phyloP scores from a whole-genome alignment of 2,113 vertebrate genomes.

The Eira barbara region DNA sequence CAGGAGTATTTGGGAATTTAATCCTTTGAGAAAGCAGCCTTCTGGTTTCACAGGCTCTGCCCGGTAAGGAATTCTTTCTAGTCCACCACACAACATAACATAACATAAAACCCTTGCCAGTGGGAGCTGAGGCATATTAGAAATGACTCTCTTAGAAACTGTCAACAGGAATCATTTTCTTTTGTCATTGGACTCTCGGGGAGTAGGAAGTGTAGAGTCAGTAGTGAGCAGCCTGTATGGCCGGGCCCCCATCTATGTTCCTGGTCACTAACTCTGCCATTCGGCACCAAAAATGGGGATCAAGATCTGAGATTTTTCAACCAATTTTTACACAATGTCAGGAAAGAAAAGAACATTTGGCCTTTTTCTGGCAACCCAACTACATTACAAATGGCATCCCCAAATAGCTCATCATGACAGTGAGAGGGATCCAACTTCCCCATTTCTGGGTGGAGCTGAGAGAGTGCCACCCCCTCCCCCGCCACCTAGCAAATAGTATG shows the following conservation, averaged over 20 bases:
- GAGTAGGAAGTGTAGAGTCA: not conserved
- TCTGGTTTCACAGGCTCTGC: constrained; percentile 30
- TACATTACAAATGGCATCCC: not conserved
- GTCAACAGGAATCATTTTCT: not conserved
- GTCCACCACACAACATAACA: not conserved
- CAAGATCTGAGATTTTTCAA: not conserved
- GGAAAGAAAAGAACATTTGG: constrained; percentile 5
- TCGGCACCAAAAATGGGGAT: not conserved
- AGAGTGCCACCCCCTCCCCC: not conserved
- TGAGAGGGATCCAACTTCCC: not conserved
- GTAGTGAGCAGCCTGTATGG: fast-evolving
- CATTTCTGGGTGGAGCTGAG: not conserved
- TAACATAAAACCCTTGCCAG: not conserved
- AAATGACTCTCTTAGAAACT: not conserved
- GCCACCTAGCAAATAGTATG: not conserved
- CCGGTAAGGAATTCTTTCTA: constrained; percentile 28
- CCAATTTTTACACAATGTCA: not conserved
- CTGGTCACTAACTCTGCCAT: not conserved
- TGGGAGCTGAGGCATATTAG: not conserved
- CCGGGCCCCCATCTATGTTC: not conserved
- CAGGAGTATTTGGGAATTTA: not conserved
- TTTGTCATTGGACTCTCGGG: not conserved
- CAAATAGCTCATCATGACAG: not conserved
- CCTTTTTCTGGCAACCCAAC: not conserved
- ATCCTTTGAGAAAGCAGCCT: constrained; percentile 28